phyloP scores from a whole-genome alignment of 2,888 invertebrate species.

The Apodemia mormo region DNA sequence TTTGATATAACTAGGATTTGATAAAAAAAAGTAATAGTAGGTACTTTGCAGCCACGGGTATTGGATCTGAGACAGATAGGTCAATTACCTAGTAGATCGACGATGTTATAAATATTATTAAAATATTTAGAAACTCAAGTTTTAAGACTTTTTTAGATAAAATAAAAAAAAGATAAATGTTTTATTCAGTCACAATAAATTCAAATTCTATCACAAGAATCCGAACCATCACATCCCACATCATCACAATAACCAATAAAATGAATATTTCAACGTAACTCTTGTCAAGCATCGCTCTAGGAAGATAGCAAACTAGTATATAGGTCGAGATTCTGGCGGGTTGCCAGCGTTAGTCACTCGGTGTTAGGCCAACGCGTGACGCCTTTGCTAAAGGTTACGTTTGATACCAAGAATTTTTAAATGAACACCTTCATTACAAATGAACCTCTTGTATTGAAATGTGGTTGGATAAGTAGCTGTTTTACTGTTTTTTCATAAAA shows the following conservation, averaged over 20 bases:
- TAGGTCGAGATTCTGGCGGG: conserved; percentile 73
- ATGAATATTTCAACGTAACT: conserved; percentile 32
- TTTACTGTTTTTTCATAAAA: neutral
- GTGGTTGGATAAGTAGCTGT: neutral
- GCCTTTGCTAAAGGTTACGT: conserved; percentile 65
- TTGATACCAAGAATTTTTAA: conserved; percentile 39
- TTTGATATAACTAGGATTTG: too few relatives aligned
- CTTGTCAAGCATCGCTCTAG: conserved; percentile 52
- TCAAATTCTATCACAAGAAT: neutral
- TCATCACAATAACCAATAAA: conserved; percentile 17
- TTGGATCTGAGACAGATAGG: too few relatives aligned
- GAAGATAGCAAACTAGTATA: conserved; percentile 65
- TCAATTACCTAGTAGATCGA: too few relatives aligned
- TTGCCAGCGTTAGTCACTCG: conserved; percentile 71
- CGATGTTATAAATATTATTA: too few relatives aligned
- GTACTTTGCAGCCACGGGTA: too few relatives aligned
- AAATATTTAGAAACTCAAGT: too few relatives aligned
- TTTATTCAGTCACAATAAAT: neutral
- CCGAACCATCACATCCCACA: neutral
- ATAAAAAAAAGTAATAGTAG: too few relatives aligned
- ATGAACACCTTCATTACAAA: conserved; percentile 24
- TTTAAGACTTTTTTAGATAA: too few relatives aligned
- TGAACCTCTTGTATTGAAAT: conserved; percentile 17
- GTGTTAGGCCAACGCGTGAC: conserved; percentile 59
- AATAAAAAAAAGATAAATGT: too few relatives aligned